A percentile compares a stretch with the other conserved stretches of the same genome.
Conservation (phyloP, 2,113 vertebrate genomes). For the Glareola pratincola region DNA sequence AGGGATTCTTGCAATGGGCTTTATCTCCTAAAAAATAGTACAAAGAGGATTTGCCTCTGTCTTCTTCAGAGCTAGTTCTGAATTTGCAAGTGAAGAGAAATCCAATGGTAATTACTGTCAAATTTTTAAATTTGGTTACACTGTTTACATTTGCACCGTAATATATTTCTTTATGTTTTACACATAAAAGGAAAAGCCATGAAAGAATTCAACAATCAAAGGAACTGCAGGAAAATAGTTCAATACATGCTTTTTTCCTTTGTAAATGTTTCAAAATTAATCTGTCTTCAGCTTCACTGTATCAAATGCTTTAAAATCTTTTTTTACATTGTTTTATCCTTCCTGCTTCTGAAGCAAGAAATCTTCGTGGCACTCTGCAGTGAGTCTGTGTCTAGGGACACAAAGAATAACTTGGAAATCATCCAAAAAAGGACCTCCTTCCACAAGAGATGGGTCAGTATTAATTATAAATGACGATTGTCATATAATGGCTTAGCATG, state of each 20-base stretch:
- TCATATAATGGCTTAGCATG: not conserved
- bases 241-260: not conserved
- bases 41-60: slow-evolving; percentile 27
- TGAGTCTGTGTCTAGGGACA: not conserved
- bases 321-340: not conserved
- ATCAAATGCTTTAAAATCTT: not conserved
- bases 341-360: slow-evolving; percentile 2
- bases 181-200: not conserved
- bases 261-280: not conserved
- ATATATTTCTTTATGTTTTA: not conserved
- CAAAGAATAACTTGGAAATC: not conserved
- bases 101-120: not conserved
- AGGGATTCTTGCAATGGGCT: not conserved
- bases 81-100: not conserved
- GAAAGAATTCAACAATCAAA: not conserved
- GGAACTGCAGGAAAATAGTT: not conserved
- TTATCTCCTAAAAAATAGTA: not conserved
- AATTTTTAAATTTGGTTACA: not conserved
- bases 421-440: not conserved
- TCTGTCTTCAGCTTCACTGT: not conserved
- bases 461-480: not conserved
- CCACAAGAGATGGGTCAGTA: not conserved
- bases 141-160: not conserved
- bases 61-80: not conserved
- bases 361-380: not conserved